phyloP scores from a whole-genome alignment of 2,888 invertebrate species.

The Hypercompe scribonia region DNA sequence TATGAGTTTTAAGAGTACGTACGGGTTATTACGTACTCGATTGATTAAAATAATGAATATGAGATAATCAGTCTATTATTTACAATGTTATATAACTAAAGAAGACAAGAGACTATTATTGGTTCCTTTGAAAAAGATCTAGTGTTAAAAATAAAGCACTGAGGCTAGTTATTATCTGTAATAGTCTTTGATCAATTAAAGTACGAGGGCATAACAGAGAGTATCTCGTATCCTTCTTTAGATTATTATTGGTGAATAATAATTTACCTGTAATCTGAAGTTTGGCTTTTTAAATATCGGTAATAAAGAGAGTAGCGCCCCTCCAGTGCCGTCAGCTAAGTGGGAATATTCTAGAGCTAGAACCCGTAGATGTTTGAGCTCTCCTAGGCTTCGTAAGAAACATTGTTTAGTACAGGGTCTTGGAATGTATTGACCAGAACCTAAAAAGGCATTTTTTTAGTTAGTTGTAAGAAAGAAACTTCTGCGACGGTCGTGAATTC shows the following conservation, averaged over 20 bases:
- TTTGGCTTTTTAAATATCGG: conserved; percentile 71
- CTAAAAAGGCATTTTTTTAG: conserved; percentile 47
- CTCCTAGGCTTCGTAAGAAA: conserved; percentile 71
- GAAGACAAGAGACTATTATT: background rate
- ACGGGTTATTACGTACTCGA: background rate
- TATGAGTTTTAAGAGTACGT: background rate
- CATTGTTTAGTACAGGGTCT: conserved; percentile 67
- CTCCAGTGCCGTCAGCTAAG: conserved; percentile 74
- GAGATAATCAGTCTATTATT: background rate
- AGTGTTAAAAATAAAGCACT: no score
- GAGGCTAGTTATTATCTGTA: background rate
- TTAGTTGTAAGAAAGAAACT: background rate
- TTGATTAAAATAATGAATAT: background rate
- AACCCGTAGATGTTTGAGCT: conserved; percentile 66
- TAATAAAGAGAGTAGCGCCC: conserved; percentile 66
- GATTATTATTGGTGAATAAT: background rate
- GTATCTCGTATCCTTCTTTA: background rate
- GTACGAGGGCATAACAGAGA: background rate
- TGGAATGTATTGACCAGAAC: conserved; percentile 72
- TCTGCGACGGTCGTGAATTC: background rate
- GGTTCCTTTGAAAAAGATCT: background rate
- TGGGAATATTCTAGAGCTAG: conserved; percentile 76
- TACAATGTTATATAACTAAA: background rate
- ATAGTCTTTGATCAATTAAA: background rate
- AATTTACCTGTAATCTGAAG: conserved; percentile 73